These are phyloP conservation scores for Andricus grossulariae DNA, from an alignment of 1,140 invertebrate genomes.

Conservation along the genomic window DNA sequence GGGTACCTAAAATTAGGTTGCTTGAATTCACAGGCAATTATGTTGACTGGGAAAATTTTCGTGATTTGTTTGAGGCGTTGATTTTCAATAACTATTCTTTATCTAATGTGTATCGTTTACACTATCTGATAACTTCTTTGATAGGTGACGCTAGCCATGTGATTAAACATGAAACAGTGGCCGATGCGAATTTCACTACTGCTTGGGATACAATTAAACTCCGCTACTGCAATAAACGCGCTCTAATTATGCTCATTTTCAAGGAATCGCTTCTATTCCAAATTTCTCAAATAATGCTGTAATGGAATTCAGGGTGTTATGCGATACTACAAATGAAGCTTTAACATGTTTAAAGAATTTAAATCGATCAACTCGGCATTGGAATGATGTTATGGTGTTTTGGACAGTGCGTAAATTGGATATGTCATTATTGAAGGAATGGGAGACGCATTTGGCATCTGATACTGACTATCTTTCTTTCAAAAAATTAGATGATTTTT, in stretches of 20 bases:
- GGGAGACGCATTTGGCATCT: slow-evolving; percentile 14
- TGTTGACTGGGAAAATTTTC: slow-evolving; percentile 28
- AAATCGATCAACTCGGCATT: not conserved
- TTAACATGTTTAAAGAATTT: slow-evolving; percentile 3
- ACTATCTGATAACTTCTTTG: slow-evolving; percentile 21
- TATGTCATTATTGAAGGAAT: slow-evolving; percentile 16
- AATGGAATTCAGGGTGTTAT: slow-evolving; percentile 11
- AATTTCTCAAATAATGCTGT: not conserved
- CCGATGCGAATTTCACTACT: slow-evolving; percentile 11
- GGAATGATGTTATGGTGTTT: slow-evolving; percentile 22
- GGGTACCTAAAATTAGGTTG: slow-evolving; percentile 11
- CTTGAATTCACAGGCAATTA: slow-evolving; percentile 27
- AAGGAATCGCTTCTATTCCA: not conserved
- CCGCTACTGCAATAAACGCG: slow-evolving; percentile 16
- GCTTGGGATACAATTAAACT: slow-evolving; percentile 13
- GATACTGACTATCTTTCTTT: slow-evolving; percentile 23
- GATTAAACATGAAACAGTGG: slow-evolving; percentile 2
- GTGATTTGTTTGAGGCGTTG: slow-evolving; percentile 27
- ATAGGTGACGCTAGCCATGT: slow-evolving; percentile 14
- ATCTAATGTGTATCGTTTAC: slow-evolving; percentile 16
- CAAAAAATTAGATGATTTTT: slow-evolving; percentile 11
- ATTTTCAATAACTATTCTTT: not conserved
- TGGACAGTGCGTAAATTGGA: not conserved
- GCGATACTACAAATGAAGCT: slow-evolving; percentile 30
- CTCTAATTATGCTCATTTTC: slow-evolving; percentile 26